Percentiles rank a stretch among this genome's conserved stretches.
phyloP scores from a whole-genome alignment of 1,140 invertebrate species.

The Bathynomus jamesi region DNA sequence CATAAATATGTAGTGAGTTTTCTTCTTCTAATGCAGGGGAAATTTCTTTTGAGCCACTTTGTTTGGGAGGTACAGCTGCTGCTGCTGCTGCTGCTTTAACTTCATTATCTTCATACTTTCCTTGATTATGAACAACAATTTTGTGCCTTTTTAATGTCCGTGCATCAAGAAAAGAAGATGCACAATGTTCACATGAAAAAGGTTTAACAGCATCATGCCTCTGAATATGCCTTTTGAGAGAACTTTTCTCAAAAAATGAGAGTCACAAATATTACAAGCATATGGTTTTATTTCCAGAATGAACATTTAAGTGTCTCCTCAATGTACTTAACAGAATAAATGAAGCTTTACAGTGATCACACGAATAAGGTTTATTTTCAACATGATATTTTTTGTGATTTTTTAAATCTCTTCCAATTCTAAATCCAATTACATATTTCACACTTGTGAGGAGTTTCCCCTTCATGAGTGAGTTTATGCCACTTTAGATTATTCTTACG shows the following conservation, averaged over 20 bases:
- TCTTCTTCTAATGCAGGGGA: background rate
- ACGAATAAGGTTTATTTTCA: constrained; percentile 39
- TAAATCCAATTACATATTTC: constrained; percentile 29
- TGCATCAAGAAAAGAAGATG: constrained; percentile 21
- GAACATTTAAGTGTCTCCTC: constrained; percentile 26
- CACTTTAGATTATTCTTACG: constrained; percentile 33
- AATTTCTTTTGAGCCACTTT: background rate
- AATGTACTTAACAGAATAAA: constrained; percentile 39
- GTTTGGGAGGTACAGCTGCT: background rate
- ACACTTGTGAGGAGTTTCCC: constrained; percentile 33
- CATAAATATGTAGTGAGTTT: background rate
- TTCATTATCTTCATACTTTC: background rate
- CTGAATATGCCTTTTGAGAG: constrained; percentile 38
- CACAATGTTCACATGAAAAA: constrained; percentile 33
- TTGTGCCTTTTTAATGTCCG: constrained; percentile 28
- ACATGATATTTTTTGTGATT: constrained; percentile 49
- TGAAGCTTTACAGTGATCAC: constrained; percentile 40
- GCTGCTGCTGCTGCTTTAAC: constrained; percentile 2
- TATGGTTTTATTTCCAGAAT: constrained; percentile 28
- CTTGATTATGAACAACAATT: constrained; percentile 20
- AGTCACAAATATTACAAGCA: constrained; percentile 27
- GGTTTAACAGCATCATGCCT: constrained; percentile 26
- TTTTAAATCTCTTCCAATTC: constrained; percentile 26
- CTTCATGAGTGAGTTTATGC: constrained; percentile 34
- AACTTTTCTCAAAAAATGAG: constrained; percentile 31